These are phyloP conservation scores for Neosilurus hyrtlii DNA, from an alignment of 2,797 vertebrate species.

Conservation along the genomic window DNA sequence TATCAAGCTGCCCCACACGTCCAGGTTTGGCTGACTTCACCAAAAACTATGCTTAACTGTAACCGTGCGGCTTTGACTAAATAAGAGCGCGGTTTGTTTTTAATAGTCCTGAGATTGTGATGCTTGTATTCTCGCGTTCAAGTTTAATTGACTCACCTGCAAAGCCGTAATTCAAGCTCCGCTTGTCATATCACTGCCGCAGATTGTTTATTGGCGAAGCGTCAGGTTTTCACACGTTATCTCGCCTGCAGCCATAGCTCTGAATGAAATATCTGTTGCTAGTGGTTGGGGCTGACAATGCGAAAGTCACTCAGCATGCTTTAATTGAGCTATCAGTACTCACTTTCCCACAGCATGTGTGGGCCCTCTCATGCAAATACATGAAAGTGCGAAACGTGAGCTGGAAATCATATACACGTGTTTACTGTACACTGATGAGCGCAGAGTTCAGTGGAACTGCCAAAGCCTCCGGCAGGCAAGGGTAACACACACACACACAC, in stretches of 20 bases:
- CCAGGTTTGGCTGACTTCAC: slow-evolving; percentile 1
- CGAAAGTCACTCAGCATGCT: slow-evolving; percentile 29
- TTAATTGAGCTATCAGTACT: slow-evolving; percentile 43
- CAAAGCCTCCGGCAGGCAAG: not conserved
- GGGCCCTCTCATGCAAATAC: slow-evolving; percentile 41
- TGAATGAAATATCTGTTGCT: slow-evolving; percentile 13
- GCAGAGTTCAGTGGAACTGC: slow-evolving; percentile 18
- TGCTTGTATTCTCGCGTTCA: not conserved
- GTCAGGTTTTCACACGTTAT: slow-evolving; percentile 37
- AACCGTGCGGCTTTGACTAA: not conserved
- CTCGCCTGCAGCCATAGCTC: slow-evolving; percentile 14
- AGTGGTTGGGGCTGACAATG: slow-evolving; percentile 14
- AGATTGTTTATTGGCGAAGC: slow-evolving; percentile 39
- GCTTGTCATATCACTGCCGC: slow-evolving; percentile 3
- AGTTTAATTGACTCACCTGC: slow-evolving; percentile 33
- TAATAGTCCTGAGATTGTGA: not conserved
- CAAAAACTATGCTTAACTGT: slow-evolving; percentile 9
- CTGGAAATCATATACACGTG: slow-evolving; percentile 44
- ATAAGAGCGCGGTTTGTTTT: not conserved
- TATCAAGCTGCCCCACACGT: not conserved
- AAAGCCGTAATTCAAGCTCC: slow-evolving; percentile 15
- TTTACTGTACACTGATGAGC: slow-evolving; percentile 23
- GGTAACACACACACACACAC: not conserved
- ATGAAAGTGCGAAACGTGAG: slow-evolving; percentile 24
- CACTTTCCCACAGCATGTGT: slow-evolving; percentile 46